phyloP scores from a whole-genome alignment of 2,797 vertebrate genomes.

The Balearica regulorum region DNA sequence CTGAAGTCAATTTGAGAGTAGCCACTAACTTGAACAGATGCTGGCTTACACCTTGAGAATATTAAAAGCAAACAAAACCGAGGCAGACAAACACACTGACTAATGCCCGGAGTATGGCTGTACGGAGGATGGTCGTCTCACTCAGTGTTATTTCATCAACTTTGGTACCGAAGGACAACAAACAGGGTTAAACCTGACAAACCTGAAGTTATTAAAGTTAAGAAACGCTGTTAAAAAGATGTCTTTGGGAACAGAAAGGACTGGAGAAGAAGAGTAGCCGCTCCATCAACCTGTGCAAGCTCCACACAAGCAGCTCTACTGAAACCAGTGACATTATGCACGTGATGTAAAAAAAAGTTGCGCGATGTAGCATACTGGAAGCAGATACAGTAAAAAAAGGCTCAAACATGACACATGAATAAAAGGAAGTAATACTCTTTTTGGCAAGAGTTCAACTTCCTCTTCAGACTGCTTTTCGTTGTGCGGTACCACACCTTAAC shows the following conservation, averaged over 20 bases:
- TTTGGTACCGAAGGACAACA: background rate
- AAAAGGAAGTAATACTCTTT: background rate
- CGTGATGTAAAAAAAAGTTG: rapidly evolving
- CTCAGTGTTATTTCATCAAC: background rate
- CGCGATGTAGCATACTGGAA: rapidly evolving
- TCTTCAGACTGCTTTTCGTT: background rate
- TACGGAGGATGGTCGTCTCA: background rate
- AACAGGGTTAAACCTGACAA: constrained; percentile 28
- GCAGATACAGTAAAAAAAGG: background rate
- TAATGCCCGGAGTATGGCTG: background rate
- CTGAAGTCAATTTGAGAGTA: constrained; percentile 40
- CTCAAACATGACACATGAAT: background rate
- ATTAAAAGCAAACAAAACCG: constrained; percentile 57
- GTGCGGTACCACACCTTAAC: constrained; percentile 31
- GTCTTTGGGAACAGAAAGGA: background rate
- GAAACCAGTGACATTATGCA: background rate
- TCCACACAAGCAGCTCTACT: background rate
- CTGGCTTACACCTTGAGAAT: constrained; percentile 25
- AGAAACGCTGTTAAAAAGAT: background rate
- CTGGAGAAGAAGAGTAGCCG: background rate
- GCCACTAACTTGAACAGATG: background rate
- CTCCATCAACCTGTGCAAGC: background rate
- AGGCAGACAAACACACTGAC: constrained; percentile 38
- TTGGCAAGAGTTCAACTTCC: constrained; percentile 23
- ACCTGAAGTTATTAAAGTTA: constrained; percentile 23